Evolutionary conservation across 2,888 invertebrate genomes (phyloP).

Genomic region (Matsumyia berberina): DNA sequence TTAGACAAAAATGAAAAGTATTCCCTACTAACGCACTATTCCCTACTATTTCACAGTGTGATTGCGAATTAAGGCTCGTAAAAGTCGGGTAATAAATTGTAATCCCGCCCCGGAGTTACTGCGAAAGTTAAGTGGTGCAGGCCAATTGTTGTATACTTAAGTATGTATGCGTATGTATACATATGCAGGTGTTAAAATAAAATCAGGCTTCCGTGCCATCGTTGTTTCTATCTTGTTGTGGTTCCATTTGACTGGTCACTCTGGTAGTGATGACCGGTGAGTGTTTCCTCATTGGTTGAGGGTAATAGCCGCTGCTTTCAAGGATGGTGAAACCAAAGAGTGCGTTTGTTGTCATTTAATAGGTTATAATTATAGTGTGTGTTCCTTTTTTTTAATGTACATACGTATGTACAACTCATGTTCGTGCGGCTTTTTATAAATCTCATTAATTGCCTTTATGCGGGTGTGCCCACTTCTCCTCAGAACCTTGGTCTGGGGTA

Average conservation of each 20-base stretch:
- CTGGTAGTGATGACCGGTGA: conserved; percentile 3
- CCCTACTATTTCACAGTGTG: not conserved
- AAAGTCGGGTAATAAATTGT: conserved; percentile 22
- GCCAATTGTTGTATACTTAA: not conserved
- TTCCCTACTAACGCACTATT: not conserved
- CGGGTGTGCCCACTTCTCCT: too few species aligned
- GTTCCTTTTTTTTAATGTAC: too few species aligned
- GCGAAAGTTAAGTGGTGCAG: conserved; percentile 5
- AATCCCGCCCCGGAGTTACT: not conserved
- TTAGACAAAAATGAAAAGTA: conserved; percentile 13
- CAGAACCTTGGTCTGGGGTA: too few species aligned
- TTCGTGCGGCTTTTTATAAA: too few species aligned
- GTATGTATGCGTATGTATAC: too few species aligned
- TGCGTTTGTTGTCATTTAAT: not conserved
- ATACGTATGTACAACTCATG: too few species aligned
- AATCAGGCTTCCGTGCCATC: conserved; percentile 10
- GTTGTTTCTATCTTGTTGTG: conserved; percentile 2
- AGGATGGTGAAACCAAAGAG: conserved; percentile 22
- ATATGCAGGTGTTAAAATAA: not conserved
- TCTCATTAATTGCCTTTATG: too few species aligned
- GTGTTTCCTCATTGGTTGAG: conserved; percentile 5
- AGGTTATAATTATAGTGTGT: not conserved
- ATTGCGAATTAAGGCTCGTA: conserved; percentile 26
- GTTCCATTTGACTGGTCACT: conserved; percentile 19
- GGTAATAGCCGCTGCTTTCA: conserved; percentile 20